Percentiles rank a stretch among this genome's conserved stretches.
These are phyloP conservation scores for Rhyacichthys aspro DNA, from an alignment of 2,797 vertebrate genomes.

Conservation along the genomic window DNA sequence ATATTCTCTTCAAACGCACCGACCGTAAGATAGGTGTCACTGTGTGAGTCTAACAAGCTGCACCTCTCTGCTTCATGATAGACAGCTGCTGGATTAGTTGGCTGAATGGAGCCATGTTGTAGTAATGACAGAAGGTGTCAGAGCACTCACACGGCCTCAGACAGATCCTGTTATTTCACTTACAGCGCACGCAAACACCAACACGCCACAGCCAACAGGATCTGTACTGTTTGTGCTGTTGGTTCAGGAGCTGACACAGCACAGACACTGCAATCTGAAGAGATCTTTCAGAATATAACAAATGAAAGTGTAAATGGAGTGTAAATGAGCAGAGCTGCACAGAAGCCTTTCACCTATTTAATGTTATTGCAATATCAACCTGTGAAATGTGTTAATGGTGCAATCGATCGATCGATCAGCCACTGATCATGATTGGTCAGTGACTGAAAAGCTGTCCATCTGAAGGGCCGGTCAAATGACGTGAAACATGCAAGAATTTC, in stretches of 20 bases:
- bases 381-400: too few species aligned
- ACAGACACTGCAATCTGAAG: neutral
- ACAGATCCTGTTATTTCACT: conserved; percentile 31
- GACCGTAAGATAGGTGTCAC: neutral
- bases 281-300: neutral
- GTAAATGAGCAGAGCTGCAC: too few species aligned
- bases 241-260: conserved; percentile 2
- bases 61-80: conserved; percentile 7
- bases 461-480: too few species aligned
- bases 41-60: conserved; percentile 17
- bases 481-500: too few species aligned
- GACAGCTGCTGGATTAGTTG: conserved; percentile 38
- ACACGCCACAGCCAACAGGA: conserved; percentile 12
- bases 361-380: too few species aligned
- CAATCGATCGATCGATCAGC: too few species aligned
- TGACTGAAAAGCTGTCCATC: too few species aligned
- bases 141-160: conserved; percentile 17
- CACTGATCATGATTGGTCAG: too few species aligned
- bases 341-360: too few species aligned
- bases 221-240: conserved; percentile 25
- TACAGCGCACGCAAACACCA: conserved; percentile 10
- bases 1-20: too few species aligned
- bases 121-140: conserved; percentile 41
- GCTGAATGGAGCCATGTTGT: conserved; percentile 26
- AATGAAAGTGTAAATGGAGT: too few species aligned